Conservation (phyloP, 2,888 invertebrate species). For the Yponomeuta evonymella region DNA sequence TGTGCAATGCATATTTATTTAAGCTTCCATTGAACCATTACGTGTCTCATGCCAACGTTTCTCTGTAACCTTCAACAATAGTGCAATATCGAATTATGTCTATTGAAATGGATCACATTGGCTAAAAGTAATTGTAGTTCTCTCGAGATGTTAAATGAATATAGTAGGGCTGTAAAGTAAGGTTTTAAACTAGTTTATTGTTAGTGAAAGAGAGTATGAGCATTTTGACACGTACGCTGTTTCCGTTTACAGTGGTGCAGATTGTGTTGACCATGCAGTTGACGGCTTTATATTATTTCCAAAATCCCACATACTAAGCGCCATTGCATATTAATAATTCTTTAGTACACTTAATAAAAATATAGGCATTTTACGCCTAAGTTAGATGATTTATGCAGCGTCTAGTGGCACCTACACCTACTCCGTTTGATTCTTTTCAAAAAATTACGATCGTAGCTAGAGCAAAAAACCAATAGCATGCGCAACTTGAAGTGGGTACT, state of each 20-base stretch:
- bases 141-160: constrained; percentile 42
- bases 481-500: no score
- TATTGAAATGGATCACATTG: constrained; percentile 58
- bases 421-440: no score
- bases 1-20: neutral
- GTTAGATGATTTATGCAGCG: no score
- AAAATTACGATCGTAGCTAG: no score
- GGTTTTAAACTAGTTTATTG: constrained; percentile 40
- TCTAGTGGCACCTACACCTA: no score
- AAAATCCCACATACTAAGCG: no score
- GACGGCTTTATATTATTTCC: no score
- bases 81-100: constrained; percentile 61
- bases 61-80: constrained; percentile 36
- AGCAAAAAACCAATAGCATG: no score
- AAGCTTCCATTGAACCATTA: neutral
- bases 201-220: constrained; percentile 32
- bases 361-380: no score
- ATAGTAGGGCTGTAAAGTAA: constrained; percentile 64
- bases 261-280: no score
- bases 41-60: constrained; percentile 22
- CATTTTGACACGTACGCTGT: neutral
- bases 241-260: neutral
- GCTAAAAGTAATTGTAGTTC: constrained; percentile 37
- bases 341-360: no score
- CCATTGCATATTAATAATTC: no score